Evolutionary conservation across 2,797 vertebrate species (phyloP).

Genomic region (Macroramphosus scolopax): DNA sequence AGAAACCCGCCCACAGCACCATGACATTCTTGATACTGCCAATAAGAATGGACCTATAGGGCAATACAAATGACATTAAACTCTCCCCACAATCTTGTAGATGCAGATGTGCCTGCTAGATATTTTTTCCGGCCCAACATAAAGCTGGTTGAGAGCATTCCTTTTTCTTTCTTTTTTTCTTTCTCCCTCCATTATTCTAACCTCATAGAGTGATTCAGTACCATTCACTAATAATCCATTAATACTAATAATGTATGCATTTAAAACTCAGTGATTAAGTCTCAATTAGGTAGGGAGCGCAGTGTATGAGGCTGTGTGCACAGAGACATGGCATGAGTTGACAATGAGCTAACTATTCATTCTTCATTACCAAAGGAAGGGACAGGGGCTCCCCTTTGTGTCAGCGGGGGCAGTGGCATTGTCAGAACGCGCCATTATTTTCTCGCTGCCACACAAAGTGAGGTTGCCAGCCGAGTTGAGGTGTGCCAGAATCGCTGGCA

Average conservation of each 20-base stretch:
- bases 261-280: conserved; percentile 49
- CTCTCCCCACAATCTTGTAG: background rate
- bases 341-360: conserved; percentile 66
- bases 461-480: conserved; percentile 58
- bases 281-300: conserved; percentile 29
- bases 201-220: background rate
- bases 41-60: background rate
- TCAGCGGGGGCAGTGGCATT: conserved; percentile 58
- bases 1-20: conserved; percentile 15
- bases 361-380: conserved; percentile 55
- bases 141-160: background rate
- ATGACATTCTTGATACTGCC: conserved; percentile 8
- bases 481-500: conserved; percentile 61
- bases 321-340: conserved; percentile 39
- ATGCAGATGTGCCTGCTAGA: background rate
- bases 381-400: conserved; percentile 55
- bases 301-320: conserved; percentile 5
- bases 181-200: too few species aligned
- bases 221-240: conserved; percentile 43
- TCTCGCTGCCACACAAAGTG: conserved; percentile 44
- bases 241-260: conserved; percentile 11
- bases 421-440: conserved; percentile 68
- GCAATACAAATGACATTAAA: background rate
- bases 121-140: background rate
- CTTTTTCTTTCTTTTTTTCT: too few species aligned